Evolutionary conservation across 2,888 invertebrate species (phyloP).

Genomic region (Drosophila rubida): DNA sequence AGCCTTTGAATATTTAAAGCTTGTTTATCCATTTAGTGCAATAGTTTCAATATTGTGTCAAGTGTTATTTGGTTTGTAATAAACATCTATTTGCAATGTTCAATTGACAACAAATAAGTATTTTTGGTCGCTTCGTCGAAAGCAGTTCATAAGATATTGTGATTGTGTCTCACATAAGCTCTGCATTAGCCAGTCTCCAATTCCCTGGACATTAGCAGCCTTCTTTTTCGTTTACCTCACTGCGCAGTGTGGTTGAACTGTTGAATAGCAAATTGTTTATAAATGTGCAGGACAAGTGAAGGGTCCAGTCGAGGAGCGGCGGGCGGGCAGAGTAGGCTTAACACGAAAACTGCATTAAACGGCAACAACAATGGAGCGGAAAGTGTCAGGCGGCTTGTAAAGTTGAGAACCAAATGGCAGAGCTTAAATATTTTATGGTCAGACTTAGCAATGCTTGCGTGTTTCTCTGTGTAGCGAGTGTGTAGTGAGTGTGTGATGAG

Average conservation of each 20-base stretch:
- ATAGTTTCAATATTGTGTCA: background rate
- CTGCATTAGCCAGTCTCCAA: background rate
- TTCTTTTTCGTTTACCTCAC: background rate
- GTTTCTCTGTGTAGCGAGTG: constrained; percentile 17
- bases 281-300: constrained; percentile 6
- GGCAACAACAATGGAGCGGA: constrained; percentile 52
- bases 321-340: background rate
- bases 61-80: background rate
- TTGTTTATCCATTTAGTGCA: background rate
- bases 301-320: background rate
- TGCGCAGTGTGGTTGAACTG: background rate
- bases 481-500: constrained; percentile 24
- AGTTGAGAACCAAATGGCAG: constrained; percentile 46
- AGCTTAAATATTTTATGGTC: constrained; percentile 64
- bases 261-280: constrained; percentile 15
- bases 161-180: background rate
- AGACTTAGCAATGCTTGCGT: background rate
- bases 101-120: background rate
- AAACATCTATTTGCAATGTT: background rate
- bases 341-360: constrained; percentile 54
- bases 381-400: constrained; percentile 39
- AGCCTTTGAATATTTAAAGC: background rate
- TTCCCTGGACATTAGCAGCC: background rate
- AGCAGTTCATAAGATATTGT: background rate
- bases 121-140: background rate